Base-by-base conservation (phyloP, 2,113 vertebrate genomes). In the Spheniscus mendiculus region DNA sequence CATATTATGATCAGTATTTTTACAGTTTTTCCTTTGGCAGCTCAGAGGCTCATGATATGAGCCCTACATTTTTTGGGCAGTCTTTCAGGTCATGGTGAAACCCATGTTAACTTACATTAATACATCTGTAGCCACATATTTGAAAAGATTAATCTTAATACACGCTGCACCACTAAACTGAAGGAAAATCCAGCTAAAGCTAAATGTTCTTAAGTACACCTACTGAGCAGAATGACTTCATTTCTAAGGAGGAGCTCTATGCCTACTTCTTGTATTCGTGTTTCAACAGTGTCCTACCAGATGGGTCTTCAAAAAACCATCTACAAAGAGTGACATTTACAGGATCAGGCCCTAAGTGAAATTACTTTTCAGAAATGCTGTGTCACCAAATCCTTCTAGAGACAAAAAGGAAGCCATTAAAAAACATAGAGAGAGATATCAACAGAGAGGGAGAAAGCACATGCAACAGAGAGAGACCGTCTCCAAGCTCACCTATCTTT, bases 401-500 rank as follows among this genome's bases (percentile, higher is more conserved):
- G 14, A 85, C 11, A 77, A 71, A 65, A 49, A 42, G 2, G 9
- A 95, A 66, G 27, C 38, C 0, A 0, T 42, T 81, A 49, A 62
- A 66, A 87, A 87, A n/a, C 0, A 0, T 0, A 61, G 7, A 56
- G 3, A 44, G 9, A 34, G 3, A 0, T 7, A 58, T 3, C 56
- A 44, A 42, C 26, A 84, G 22, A 63, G 26, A 89, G 8, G 9
- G 21, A 78, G 27, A 76, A 8, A n/a, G 23, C 12, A 53, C 53
- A 61, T 45, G 53, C 22, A 44, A 52, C 9, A 69, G 21, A 44
- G 44, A 80, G 3, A 74, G 38, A 84, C 4, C 0, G 3, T 21
- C 56, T 74, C 53, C 38, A 56, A 32, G 14, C 97, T 98, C 95
- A 99, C 99, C 99, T 99, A 4, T 99, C 99, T 91, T 99, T 99